These are phyloP conservation scores for Xiphophorus hellerii DNA, from an alignment of 2,113 vertebrate species.

Conservation along the genomic window DNA sequence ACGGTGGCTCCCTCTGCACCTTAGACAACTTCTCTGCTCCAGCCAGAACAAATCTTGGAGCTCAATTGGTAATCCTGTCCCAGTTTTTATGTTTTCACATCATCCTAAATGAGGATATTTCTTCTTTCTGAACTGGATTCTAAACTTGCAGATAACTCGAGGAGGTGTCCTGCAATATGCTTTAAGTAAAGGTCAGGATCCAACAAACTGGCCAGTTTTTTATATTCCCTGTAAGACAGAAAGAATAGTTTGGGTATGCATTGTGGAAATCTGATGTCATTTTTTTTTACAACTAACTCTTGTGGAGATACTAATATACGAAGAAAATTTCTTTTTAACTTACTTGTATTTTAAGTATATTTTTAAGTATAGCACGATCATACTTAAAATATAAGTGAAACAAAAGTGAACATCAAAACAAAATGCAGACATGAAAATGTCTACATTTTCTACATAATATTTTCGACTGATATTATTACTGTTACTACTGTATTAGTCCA, in stretches of 20 bases:
- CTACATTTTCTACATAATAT: no score
- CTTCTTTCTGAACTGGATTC: conserved; percentile 23
- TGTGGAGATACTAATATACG: neutral
- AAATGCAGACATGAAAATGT: no score
- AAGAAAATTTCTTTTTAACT: no score
- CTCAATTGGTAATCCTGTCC: conserved; percentile 21
- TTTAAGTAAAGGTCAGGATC: conserved; percentile 49
- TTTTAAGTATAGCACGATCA: conserved; percentile 13
- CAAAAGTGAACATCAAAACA: no score
- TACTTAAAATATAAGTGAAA: no score
- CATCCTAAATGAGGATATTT: conserved; percentile 21
- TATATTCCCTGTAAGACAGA: conserved; percentile 71
- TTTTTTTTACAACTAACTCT: conserved; percentile 8
- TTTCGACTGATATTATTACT: no score
- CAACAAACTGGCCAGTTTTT: conserved; percentile 30
- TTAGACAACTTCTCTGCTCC: conserved; percentile 30
- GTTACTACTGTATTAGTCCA: no score
- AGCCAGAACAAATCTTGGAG: conserved; percentile 38
- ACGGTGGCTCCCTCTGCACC: conserved; percentile 31
- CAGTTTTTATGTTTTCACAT: conserved; percentile 35
- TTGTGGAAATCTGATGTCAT: conserved; percentile 55
- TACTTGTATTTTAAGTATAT: conserved; percentile 20
- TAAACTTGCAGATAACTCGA: conserved; percentile 15
- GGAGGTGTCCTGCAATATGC: conserved; percentile 58
- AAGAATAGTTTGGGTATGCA: conserved; percentile 25